Base-by-base conservation (phyloP, 2,888 invertebrate species). In the Acronicta leporina region DNA sequence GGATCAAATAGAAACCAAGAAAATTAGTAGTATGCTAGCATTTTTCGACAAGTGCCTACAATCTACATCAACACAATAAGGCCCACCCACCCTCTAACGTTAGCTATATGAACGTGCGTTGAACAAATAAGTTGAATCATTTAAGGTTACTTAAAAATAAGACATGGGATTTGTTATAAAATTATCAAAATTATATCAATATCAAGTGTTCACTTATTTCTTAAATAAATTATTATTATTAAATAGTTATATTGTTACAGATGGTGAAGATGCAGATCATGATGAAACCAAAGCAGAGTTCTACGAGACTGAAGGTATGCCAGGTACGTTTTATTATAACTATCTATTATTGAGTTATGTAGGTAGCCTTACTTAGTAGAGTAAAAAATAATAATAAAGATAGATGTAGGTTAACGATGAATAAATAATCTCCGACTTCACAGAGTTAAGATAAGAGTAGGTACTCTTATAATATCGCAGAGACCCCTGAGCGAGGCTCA, bases 401-500 rank as follows among this genome's bases (percentile, higher is more conserved):
- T 67, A 35, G 62, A 65, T 70, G 57, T 55, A 54, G 30, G 49
- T 47, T 59, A 70, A 63, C 53, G 47, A 62, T 74, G 74, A 76
- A 77, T 77, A 67, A 68, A 60, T 68, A 68, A 64, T 67, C 15
- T 42, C 15, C 15, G 67, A 63, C 57, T 68, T 76, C 60, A 42
- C 58, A 53, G 48, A 65, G 65, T 68, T 55, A 69, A 79, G 79
- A 77, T 77, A 83, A 77, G 75, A 70, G 62, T n/a, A n/a, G n/a
- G n/a, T 68, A 70, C 74, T 77, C 79, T 82, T 82, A 84, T 84
- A 88, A 87, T 83, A 79, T 72, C 71, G 68, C 77, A 64, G 76
- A 86, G 77, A 79, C 75, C 79, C 69, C 72, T 59, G 74, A 85
- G 84, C 78, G 80, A 72, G 79, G 81, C 84, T 88, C 86, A 85